These are phyloP conservation scores for Neoascia interrupta DNA, from an alignment of 2,888 invertebrate genomes.

Conservation along the genomic window DNA sequence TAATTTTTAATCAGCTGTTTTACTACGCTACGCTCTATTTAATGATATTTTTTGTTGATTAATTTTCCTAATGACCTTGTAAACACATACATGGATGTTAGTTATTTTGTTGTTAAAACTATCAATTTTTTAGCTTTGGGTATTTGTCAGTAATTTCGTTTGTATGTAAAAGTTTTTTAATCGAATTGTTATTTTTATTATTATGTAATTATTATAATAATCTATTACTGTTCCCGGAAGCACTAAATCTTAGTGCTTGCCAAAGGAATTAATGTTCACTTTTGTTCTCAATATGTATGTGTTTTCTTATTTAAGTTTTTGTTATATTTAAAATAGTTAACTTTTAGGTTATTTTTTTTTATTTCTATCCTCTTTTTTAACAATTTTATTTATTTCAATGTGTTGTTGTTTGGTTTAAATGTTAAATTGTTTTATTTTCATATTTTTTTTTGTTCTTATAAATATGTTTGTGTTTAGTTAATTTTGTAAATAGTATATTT, in stretches of 20 bases:
- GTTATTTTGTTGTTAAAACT: conserved; percentile 40
- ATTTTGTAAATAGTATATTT: conserved; percentile 71
- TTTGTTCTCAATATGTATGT: conserved; percentile 12
- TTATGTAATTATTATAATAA: conserved; percentile 16
- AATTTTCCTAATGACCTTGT: conserved; percentile 58
- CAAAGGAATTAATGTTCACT: conserved; percentile 35
- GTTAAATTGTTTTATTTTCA: conserved; percentile 57
- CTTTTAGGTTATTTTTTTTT: conserved; percentile 63
- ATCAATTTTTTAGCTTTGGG: conserved; percentile 65
- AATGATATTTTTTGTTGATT: conserved; percentile 59
- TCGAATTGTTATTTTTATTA: conserved; percentile 48
- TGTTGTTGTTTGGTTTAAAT: conserved; percentile 56
- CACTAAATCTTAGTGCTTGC: conserved; percentile 59
- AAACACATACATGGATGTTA: conserved; percentile 53
- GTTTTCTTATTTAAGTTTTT: conserved; percentile 17
- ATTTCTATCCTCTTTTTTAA: conserved; percentile 10
- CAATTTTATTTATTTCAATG: conserved; percentile 58
- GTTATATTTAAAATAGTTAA: conserved; percentile 67
- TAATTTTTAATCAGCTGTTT: conserved; percentile 45
- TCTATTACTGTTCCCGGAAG: conserved; percentile 27
- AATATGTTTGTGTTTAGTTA: conserved; percentile 57
- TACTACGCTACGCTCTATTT: conserved; percentile 60
- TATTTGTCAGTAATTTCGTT: conserved; percentile 65
- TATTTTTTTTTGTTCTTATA: conserved; percentile 55
- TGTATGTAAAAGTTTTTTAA: conserved; percentile 59